These are phyloP conservation scores for Tanytarsus gracilentus DNA, from an alignment of 2,888 invertebrate species.

Conservation along the genomic window DNA sequence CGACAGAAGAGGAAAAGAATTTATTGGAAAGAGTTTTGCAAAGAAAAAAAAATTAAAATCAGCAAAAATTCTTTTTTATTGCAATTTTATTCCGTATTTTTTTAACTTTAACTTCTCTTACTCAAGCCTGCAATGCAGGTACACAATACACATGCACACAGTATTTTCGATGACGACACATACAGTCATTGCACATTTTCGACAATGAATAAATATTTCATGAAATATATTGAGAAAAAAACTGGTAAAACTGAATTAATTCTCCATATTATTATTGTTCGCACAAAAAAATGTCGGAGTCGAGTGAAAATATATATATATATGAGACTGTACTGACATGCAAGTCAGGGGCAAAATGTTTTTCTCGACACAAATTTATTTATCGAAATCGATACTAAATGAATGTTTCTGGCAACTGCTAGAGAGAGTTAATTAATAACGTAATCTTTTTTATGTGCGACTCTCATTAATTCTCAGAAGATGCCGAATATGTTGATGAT, in stretches of 20 bases:
- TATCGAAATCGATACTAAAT: too few species aligned
- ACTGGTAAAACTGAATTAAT: slow-evolving; percentile 14
- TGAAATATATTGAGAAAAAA: slow-evolving; percentile 12
- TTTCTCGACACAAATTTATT: too few species aligned
- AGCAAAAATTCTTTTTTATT: slow-evolving; percentile 21
- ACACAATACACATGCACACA: not conserved
- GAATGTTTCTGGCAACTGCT: too few species aligned
- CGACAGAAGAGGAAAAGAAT: not conserved
- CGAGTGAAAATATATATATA: not conserved
- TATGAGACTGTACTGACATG: too few species aligned
- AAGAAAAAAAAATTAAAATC: slow-evolving; percentile 22
- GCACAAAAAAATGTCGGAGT: not conserved
- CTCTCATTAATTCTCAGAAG: too few species aligned
- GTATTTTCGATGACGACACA: not conserved
- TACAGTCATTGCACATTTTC: too few species aligned
- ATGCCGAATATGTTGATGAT: too few species aligned
- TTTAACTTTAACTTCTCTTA: slow-evolving; percentile 18
- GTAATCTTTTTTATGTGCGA: too few species aligned
- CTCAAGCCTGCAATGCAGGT: slow-evolving; percentile 19
- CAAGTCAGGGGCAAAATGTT: too few species aligned
- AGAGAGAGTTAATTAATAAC: too few species aligned
- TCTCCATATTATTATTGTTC: not conserved
- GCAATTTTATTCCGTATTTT: slow-evolving; percentile 22
- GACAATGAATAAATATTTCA: slow-evolving; percentile 14
- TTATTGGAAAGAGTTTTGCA: not conserved